Base-by-base conservation (phyloP, 2,113 vertebrate species). In the Centrocercus urophasianus region DNA sequence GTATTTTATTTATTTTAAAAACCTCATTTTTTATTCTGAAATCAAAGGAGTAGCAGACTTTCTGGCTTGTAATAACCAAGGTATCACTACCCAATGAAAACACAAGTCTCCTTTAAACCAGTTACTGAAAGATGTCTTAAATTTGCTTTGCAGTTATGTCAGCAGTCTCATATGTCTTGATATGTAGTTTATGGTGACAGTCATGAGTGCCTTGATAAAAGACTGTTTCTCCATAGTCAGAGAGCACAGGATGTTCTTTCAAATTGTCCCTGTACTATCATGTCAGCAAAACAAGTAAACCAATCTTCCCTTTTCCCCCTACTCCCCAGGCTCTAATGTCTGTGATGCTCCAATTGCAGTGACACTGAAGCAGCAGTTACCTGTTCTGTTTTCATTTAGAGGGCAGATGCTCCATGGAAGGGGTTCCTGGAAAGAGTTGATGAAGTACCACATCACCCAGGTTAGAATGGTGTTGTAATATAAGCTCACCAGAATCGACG, bases 391-490 rank as follows among this genome's bases (percentile, higher is more conserved):
- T 38, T 83, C 85, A 34, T 97, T 97, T 25, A 97, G 80, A 1
- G 98, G 98, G 86, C 99, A 99, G 19, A 81, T 19, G 7, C 97
- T 98, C 99, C 99, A 99, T 11, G 99, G 99, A 89, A 99, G 96
- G 1, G 99, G 99, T 43, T 98, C 59, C 94, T 98, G 98, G 95
- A 99, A 99, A 59, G 98, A 99, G 92, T 99, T 98, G 82, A 98
- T 97, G 42, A 99, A 96, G 95, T 98, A 99, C 99, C 99, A 99
- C 65, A 99, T 95, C 64, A 99, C 98, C 99, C 98, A 99, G 43
- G 97, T 96, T 75, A 99, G 77, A 93, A 99, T 97, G 0, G 97
- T 98, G 91, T 98, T 99, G 95, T 99, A 99, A 96, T 98, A 99
- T n/a, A 98, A 54, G 84, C 90, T 67, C 84, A 99, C 96, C 88